A percentile compares a stretch with the other conserved stretches of the same genome.
phyloP scores from a whole-genome alignment of 1,140 invertebrate genomes.

The Drosophila virilis region DNA sequence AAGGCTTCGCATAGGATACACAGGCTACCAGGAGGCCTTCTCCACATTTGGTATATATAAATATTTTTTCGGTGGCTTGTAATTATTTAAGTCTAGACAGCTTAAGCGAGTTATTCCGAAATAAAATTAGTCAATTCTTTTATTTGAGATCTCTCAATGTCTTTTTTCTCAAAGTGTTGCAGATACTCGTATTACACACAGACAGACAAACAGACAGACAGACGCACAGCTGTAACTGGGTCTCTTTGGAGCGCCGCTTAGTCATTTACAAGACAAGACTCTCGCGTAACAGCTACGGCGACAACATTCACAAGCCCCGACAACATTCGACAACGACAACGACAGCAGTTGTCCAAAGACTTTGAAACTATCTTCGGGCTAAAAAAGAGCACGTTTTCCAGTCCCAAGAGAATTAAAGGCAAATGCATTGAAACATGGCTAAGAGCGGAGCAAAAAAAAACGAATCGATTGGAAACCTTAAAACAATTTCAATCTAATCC shows the following conservation, averaged over 20 bases:
- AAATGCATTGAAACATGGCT: constrained; percentile 26
- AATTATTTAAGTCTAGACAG: no score
- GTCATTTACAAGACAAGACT: constrained; percentile 44
- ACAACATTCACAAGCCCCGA: constrained; percentile 48
- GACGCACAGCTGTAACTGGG: constrained; percentile 41
- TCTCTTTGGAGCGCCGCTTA: constrained; percentile 44
- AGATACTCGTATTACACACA: no score
- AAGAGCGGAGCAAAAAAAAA: constrained; percentile 9
- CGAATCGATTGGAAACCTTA: neutral
- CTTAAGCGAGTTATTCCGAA: no score
- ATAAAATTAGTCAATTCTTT: no score
- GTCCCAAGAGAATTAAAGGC: constrained; percentile 9
- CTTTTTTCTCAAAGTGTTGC: no score
- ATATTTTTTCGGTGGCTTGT: no score
- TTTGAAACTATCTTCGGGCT: constrained; percentile 45
- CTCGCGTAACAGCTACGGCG: constrained; percentile 56
- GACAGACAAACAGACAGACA: constrained; percentile 1
- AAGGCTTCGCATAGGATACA: no score
- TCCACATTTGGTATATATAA: no score
- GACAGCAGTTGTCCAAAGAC: constrained; percentile 52
- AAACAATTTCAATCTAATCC: neutral
- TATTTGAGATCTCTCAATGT: no score
- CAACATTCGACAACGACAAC: constrained; percentile 15
- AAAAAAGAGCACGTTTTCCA: constrained; percentile 30
- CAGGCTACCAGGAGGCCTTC: no score